Conservation (phyloP, 2,113 vertebrate species). For the Grantiella picta region DNA sequence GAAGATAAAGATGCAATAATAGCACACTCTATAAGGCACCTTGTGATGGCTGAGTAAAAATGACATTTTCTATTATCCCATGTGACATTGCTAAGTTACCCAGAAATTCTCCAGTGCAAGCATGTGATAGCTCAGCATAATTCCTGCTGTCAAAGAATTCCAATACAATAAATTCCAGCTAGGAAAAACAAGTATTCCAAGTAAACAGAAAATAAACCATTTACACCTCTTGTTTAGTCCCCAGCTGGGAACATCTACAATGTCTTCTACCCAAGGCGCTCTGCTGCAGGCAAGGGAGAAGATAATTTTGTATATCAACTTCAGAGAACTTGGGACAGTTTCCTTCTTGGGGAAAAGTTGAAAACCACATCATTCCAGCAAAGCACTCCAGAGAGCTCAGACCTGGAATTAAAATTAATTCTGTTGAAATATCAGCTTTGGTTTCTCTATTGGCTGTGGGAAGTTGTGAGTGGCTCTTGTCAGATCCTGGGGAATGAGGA, state of each 20-base stretch:
- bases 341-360: not conserved
- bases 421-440: not conserved
- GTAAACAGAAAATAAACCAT: not conserved
- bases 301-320: not conserved
- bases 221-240: not conserved
- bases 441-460: not conserved
- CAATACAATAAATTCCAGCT: not conserved
- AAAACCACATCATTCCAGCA: not conserved
- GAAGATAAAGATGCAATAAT: not conserved
- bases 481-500: not conserved
- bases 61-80: not conserved
- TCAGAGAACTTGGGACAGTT: not conserved
- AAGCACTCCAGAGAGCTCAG: not conserved
- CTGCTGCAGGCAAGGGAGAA: not conserved
- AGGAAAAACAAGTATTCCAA: not conserved
- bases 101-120: not conserved
- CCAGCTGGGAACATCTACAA: not conserved
- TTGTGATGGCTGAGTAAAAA: not conserved
- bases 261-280: not conserved
- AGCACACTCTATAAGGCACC: not conserved
- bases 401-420: not conserved
- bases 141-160: not conserved
- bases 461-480: not conserved
- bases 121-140: not conserved
- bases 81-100: not conserved